These are phyloP conservation scores for Pseudomyrmex flavicornis DNA, from an alignment of 1,140 invertebrate species.

Conservation along the genomic window DNA sequence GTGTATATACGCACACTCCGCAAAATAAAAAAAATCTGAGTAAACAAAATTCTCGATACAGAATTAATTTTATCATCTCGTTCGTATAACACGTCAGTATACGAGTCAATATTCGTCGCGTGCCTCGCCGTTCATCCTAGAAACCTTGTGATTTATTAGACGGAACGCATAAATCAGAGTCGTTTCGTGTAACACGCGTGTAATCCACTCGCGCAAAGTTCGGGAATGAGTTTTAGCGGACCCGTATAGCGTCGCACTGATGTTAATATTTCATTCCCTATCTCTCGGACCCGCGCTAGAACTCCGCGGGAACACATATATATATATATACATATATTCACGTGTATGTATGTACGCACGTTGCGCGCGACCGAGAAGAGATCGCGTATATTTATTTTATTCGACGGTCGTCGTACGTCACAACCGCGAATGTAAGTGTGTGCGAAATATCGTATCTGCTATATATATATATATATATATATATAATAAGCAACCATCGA, in stretches of 20 bases:
- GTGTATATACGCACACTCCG: neutral
- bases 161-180: slow-evolving; percentile 53
- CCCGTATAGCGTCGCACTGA: slow-evolving; percentile 46
- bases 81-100: neutral
- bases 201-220: slow-evolving; percentile 35
- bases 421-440: slow-evolving; percentile 14
- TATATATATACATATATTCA: slow-evolving; percentile 48
- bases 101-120: neutral
- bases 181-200: slow-evolving; percentile 47
- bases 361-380: neutral
- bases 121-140: slow-evolving; percentile 1
- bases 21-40: neutral
- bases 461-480: no score
- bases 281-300: slow-evolving; percentile 64
- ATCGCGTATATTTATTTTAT: slow-evolving; percentile 68
- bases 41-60: neutral
- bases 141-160: slow-evolving; percentile 38
- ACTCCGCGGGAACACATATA: slow-evolving; percentile 16
- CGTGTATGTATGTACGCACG: slow-evolving; percentile 52
- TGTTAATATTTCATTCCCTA: slow-evolving; percentile 81
- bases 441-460: no score
- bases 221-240: slow-evolving; percentile 71
- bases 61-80: slow-evolving; percentile 25
- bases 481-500: slow-evolving; percentile 18
- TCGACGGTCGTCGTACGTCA: slow-evolving; percentile 42